These are phyloP conservation scores for Xanthia togata DNA, from an alignment of 2,888 invertebrate genomes.

Conservation along the genomic window DNA sequence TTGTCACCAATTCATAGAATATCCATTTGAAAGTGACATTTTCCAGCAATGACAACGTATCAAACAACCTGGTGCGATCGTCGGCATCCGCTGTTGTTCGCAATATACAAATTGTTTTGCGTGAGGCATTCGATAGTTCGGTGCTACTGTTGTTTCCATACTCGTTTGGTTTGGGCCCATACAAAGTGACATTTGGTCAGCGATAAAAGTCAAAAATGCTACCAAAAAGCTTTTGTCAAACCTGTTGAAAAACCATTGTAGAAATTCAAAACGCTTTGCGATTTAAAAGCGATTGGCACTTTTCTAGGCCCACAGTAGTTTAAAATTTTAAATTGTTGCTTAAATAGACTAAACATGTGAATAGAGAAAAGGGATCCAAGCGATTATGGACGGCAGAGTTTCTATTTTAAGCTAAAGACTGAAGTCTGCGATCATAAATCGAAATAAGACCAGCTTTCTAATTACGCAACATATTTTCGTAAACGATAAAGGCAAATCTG, in stretches of 20 bases:
- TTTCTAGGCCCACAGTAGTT: too few species aligned
- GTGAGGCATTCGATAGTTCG: conserved; percentile 40
- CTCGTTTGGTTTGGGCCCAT: conserved; percentile 21
- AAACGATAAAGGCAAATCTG: too few species aligned
- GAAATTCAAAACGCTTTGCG: not conserved
- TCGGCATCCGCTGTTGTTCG: conserved; percentile 39
- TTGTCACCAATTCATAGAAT: not conserved
- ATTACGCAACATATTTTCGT: too few species aligned
- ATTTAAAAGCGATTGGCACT: not conserved
- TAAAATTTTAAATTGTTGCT: too few species aligned
- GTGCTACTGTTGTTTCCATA: conserved; percentile 46
- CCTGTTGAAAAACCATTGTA: not conserved
- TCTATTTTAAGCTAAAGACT: not conserved
- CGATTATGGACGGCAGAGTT: not conserved
- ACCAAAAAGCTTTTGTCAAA: not conserved
- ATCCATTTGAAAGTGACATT: not conserved
- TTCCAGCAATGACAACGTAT: conserved; percentile 42
- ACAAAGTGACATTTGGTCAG: not conserved
- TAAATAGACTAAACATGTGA: not conserved
- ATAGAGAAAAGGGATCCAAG: not conserved
- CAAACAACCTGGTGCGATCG: conserved; percentile 15
- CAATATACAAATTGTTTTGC: conserved; percentile 71
- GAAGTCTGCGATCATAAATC: too few species aligned
- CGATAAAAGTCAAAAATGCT: not conserved
- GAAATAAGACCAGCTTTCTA: not conserved